Evolutionary conservation across 2,113 vertebrate genomes (phyloP), one percentile per base, ranked within the genome.

Genomic region (Haemorhous mexicanus): DNA sequence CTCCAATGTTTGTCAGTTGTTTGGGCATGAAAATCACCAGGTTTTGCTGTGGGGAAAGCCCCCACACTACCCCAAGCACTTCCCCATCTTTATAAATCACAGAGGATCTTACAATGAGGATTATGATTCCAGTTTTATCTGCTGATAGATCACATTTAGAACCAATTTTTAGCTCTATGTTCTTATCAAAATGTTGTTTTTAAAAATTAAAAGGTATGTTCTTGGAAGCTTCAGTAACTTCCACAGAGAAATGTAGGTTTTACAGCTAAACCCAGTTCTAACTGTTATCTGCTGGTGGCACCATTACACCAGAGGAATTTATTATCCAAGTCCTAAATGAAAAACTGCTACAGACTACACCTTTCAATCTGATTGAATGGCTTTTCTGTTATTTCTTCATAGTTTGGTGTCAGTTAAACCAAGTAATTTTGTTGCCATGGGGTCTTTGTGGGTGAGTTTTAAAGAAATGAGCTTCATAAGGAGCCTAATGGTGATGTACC

Each of bases 261-360:
- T 75, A 73, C 35, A 30, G 9, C 52, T 83, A 78, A 68, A 82
- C 61, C 83, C 46, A 95, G 32, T 95, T 97, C 95, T 94, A 68
- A 66, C 35, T 91, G 8, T 87, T 75, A 96, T 95, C 97, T 97
- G 95, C 75, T 95, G 97, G 95, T 96, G 96, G 96, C 95, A 93
- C 94, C 95, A 82, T 96, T 94, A 92, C 89, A 93, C 95, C 73
- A 95, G 69, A 89, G 73, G 78, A 91, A 58, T 84, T 87, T 63
- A 49, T 86, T 78, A 28, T 50, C 63, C 16, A 55, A 58, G 44
- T 61, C 55, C 70, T 24, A 70, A 63, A 35, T 47, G 62, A 69
- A 80, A 69, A 78, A 30, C 87, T 72, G 47, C 49, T 32, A 67
- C 18, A 46, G 49, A 35, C 35, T 67, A 8, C 49, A 50, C 9